Base-by-base conservation (phyloP, 2,797 vertebrate genomes). In the Neomorphus geoffroyi region DNA sequence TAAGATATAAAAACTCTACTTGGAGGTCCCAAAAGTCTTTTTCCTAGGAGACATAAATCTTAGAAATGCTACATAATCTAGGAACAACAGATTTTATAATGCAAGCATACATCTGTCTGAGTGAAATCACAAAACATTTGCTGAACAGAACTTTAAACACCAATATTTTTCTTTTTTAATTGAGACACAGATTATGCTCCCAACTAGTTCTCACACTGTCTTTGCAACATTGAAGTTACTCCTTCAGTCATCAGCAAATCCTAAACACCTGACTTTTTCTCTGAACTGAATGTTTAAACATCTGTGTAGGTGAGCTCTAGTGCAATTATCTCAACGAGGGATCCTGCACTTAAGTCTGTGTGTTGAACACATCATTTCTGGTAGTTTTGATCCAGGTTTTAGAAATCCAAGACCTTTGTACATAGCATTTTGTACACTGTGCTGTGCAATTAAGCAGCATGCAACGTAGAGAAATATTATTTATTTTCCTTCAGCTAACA, bases 21-120 rank as follows among this genome's bases (percentile, higher is more conserved):
- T 37, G 9, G 6, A 19, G 15, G 2, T 13, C 3, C 3, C 7
- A 62, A 43, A 77, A 46, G 58, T 62, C 26, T 72, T 10, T 41
- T 87, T 90, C 6, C 9, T 43, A 56, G 19, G 60, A 73, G 10
- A 57, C 9, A 27, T 15, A 67, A 64, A 41, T 57, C 18, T 66
- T 54, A 62, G 67, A 50, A 62, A 32, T 77, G 4, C 1, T 66
- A 2, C 14, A 13, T 37, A 58, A 73, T 53, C 9, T 56, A 54
- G 7, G 54, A 80, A 2, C 3, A 37, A 35, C 4, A 32, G 16
- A 33, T 54, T 91, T 48, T 53, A 6, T 19, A 58, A 9, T 11
- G 28, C 2, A 45, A 33, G 0, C 21, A 35, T 26, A 1, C 27
- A 6, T 61, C 24, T 33, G 8, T 35, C 2, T 10, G 61, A 56